Conservation (phyloP, 1,140 invertebrate genomes). For the Musca domestica region DNA sequence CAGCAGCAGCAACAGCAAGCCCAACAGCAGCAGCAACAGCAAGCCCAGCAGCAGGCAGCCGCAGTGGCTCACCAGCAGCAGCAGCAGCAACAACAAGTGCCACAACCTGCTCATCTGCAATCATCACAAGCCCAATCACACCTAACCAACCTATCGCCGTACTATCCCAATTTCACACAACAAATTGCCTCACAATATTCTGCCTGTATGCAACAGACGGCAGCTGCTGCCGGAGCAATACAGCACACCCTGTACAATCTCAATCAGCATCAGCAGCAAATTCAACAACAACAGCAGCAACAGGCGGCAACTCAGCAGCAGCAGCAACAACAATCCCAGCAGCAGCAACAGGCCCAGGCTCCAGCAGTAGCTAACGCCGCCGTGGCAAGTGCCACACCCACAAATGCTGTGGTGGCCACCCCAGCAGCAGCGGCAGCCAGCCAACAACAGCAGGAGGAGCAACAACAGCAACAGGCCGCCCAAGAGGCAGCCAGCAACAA, state of each 20-base stretch:
- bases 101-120: slow-evolving; percentile 49
- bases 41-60: slow-evolving; percentile 28
- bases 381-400: slow-evolving; percentile 46
- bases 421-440: slow-evolving; percentile 53
- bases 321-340: slow-evolving; percentile 44
- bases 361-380: slow-evolving; percentile 46
- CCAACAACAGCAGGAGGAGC: slow-evolving; percentile 55
- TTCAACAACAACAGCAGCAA: slow-evolving; percentile 51
- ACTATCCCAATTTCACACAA: slow-evolving; percentile 50
- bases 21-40: slow-evolving; percentile 46
- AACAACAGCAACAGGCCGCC: slow-evolving; percentile 54
- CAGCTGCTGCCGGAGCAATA: slow-evolving; percentile 47
- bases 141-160: slow-evolving; percentile 44
- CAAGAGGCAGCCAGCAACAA: slow-evolving; percentile 63
- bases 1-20: slow-evolving; percentile 33
- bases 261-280: slow-evolving; percentile 52
- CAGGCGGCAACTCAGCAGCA: slow-evolving; percentile 50
- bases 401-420: slow-evolving; percentile 48
- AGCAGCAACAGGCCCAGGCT: slow-evolving; percentile 53
- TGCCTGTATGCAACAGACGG: slow-evolving; percentile 46
- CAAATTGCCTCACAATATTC: slow-evolving; percentile 51
- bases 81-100: slow-evolving; percentile 42
- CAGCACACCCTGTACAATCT: slow-evolving; percentile 27
- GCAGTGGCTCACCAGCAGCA: slow-evolving; percentile 33
- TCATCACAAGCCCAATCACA: slow-evolving; percentile 51